Percentiles rank a stretch among this genome's conserved stretches.
phyloP scores from a whole-genome alignment of 2,888 invertebrate genomes.

The Apamea monoglypha region DNA sequence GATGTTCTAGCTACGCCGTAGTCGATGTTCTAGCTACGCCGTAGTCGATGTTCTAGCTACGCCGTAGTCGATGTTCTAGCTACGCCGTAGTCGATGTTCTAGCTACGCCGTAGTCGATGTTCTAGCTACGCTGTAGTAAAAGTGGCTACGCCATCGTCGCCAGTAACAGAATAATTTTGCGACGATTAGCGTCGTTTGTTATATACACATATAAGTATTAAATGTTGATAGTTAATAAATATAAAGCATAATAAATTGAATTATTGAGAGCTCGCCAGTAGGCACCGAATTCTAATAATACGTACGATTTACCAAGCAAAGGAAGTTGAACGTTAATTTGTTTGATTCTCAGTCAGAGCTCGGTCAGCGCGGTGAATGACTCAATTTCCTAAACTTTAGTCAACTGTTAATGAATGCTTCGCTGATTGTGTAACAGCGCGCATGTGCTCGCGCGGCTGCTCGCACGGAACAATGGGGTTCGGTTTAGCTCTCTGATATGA shows the following conservation, averaged over 20 bases:
- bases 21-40: not conserved
- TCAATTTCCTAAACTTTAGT: conserved; percentile 18
- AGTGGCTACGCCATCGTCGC: not conserved
- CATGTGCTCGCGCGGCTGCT: not conserved
- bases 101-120: conserved; percentile 8
- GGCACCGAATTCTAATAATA: not conserved
- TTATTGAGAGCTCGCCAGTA: not conserved
- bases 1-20: conserved; percentile 11
- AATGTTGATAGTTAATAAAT: not conserved
- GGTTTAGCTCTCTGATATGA: conserved; percentile 1
- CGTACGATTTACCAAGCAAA: not conserved
- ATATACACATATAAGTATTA: too few relatives aligned
- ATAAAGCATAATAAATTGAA: not conserved
- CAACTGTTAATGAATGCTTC: conserved; percentile 23
- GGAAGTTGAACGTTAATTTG: conserved; percentile 3
- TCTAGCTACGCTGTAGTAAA: too few relatives aligned
- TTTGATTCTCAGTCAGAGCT: conserved; percentile 14
- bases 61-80: conserved; percentile 2
- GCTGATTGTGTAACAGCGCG: conserved; percentile 27
- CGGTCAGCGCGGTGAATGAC: not conserved
- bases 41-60: conserved; percentile 9
- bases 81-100: conserved; percentile 8
- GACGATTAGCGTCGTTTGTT: not conserved
- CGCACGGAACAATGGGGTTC: too few relatives aligned
- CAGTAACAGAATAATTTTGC: not conserved